These are phyloP conservation scores for Biston betularia DNA, from an alignment of 2,888 invertebrate genomes.

Conservation along the genomic window DNA sequence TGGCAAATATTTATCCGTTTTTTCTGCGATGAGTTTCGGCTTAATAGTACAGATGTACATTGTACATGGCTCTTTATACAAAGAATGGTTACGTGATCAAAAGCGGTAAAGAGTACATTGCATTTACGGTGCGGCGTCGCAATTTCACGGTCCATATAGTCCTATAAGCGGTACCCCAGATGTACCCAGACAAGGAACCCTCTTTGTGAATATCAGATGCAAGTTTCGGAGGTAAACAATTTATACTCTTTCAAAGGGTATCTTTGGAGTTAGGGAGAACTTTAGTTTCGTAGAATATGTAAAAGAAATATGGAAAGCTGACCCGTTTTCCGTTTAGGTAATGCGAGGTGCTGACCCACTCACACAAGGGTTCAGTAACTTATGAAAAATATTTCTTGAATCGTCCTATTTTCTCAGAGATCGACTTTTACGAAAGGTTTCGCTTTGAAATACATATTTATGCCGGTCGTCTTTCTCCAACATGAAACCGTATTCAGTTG, in stretches of 20 bases:
- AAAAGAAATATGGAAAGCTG: constrained; percentile 21
- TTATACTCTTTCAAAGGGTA: constrained; percentile 18
- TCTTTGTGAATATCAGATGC: constrained; percentile 16
- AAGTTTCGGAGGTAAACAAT: constrained; percentile 19
- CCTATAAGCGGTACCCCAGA: constrained; percentile 14
- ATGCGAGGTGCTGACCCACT: constrained; percentile 6
- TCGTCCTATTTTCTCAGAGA: neutral
- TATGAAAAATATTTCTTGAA: constrained; percentile 13
- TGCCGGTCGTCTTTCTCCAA: too few species aligned
- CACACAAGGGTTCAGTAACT: constrained; percentile 5
- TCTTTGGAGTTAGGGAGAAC: constrained; percentile 7
- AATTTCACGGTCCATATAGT: constrained; percentile 26
- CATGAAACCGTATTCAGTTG: too few species aligned
- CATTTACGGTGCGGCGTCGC: constrained; percentile 15
- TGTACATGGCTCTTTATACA: neutral
- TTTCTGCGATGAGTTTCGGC: too few species aligned
- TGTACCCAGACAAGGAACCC: constrained; percentile 10
- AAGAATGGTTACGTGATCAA: constrained; percentile 6
- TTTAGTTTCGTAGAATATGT: constrained; percentile 5
- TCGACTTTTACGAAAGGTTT: constrained; percentile 1
- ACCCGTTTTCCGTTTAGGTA: constrained; percentile 19
- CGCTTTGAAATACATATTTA: neutral
- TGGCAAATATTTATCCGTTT: too few species aligned
- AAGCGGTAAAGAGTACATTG: neutral
- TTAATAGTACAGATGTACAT: too few species aligned